Percentiles rank a stretch among this genome's conserved stretches.
These are phyloP conservation scores for Drosophila setosimentum DNA, from an alignment of 2,888 invertebrate genomes.

Conservation along the genomic window DNA sequence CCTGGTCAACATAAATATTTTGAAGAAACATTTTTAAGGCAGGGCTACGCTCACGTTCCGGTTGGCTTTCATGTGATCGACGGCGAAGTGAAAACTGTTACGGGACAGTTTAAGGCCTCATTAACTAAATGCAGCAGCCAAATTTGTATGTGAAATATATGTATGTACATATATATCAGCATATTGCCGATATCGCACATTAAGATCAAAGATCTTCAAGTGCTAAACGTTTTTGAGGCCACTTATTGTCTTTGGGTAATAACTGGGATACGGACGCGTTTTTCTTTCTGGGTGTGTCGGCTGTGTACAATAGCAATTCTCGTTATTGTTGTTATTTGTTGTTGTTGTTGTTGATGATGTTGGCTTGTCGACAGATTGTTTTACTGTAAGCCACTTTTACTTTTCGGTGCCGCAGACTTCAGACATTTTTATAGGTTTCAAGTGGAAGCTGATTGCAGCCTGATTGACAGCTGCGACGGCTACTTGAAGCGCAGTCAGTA, in stretches of 20 bases:
- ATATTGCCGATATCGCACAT: slow-evolving; percentile 56
- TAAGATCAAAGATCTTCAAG: slow-evolving; percentile 64
- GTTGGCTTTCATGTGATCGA: slow-evolving; percentile 30
- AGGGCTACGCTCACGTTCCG: slow-evolving; percentile 56
- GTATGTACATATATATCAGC: neutral
- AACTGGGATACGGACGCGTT: slow-evolving; percentile 39
- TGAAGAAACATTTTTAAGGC: slow-evolving; percentile 23
- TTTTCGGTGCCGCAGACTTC: slow-evolving; percentile 58
- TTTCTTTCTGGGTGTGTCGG: slow-evolving; percentile 44
- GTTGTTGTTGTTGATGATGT: slow-evolving; percentile 24
- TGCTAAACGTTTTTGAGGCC: slow-evolving; percentile 79
- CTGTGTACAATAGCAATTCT: slow-evolving; percentile 29
- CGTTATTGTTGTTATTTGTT: slow-evolving; percentile 35
- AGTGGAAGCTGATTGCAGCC: slow-evolving; percentile 76
- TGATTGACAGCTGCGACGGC: slow-evolving; percentile 75
- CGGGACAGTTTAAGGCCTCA: slow-evolving; percentile 59
- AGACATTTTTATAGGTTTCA: slow-evolving; percentile 74
- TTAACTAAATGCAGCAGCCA: slow-evolving; percentile 75
- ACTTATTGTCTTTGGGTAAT: slow-evolving; percentile 67
- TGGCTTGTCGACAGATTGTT: slow-evolving; percentile 40
- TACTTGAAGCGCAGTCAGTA: slow-evolving; percentile 76
- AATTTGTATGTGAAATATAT: slow-evolving; percentile 28
- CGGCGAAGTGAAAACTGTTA: slow-evolving; percentile 60
- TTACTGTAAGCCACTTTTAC: slow-evolving; percentile 79
- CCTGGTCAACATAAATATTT: slow-evolving; percentile 35